phyloP scores from a whole-genome alignment of 2,797 vertebrate species.

The Sebastes kiyomatsui region DNA sequence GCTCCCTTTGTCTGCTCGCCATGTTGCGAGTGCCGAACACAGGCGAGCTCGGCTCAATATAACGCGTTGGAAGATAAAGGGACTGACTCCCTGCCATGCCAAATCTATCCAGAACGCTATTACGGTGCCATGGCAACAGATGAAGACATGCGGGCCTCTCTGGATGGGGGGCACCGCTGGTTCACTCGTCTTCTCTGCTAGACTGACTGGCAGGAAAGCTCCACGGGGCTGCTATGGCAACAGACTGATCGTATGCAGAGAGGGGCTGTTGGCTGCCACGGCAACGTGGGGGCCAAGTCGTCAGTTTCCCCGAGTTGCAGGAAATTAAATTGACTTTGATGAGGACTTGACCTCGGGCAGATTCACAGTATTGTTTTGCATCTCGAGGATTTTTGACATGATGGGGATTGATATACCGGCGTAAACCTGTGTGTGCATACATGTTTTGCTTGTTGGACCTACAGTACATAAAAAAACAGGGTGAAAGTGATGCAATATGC shows the following conservation, averaged over 20 bases:
- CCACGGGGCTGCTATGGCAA: conserved; percentile 83
- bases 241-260: conserved; percentile 81
- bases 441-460: not conserved
- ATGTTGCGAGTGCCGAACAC: conserved; percentile 45
- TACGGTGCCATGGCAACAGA: conserved; percentile 82
- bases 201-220: conserved; percentile 78
- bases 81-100: conserved; percentile 74
- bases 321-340: conserved; percentile 76
- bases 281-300: conserved; percentile 67
- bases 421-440: not conserved
- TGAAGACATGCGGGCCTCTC: conserved; percentile 75
- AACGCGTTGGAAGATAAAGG: conserved; percentile 72
- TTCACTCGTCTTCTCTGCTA: conserved; percentile 72
- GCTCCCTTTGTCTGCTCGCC: conserved; percentile 60
- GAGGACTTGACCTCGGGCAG: conserved; percentile 64
- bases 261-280: conserved; percentile 70
- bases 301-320: conserved; percentile 62
- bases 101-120: conserved; percentile 77
- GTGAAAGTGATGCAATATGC: conserved; percentile 18
- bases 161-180: conserved; percentile 69
- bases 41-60: conserved; percentile 65
- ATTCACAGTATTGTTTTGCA: conserved; percentile 27
- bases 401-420: conserved; percentile 10
- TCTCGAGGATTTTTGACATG: conserved; percentile 15
- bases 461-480: not conserved